phyloP scores from a whole-genome alignment of 2,113 vertebrate genomes.

The Cyprinus carpio region DNA sequence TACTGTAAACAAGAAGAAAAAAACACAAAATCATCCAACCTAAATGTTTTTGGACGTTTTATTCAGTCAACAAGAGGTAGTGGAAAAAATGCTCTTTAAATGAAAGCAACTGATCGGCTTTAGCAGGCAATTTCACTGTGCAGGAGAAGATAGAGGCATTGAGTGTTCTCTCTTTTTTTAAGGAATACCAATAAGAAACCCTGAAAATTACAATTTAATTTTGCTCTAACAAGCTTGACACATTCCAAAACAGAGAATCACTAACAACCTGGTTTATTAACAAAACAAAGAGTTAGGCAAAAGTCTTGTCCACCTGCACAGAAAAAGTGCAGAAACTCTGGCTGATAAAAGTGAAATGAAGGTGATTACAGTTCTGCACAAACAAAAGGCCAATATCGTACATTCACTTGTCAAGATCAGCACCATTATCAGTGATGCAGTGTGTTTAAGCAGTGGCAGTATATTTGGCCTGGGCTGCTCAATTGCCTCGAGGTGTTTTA shows the following conservation, averaged over 20 bases:
- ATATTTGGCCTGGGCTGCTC: constrained; percentile 56
- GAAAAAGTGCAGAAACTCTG: neutral
- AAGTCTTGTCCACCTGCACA: neutral
- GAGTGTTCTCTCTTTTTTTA: neutral
- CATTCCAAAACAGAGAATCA: neutral
- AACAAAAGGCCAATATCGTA: constrained; percentile 38
- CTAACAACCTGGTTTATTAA: neutral
- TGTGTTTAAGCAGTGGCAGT: constrained; percentile 44
- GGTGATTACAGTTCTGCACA: constrained; percentile 52
- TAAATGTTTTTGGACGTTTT: neutral
- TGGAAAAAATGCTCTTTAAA: neutral
- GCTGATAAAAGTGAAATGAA: constrained; percentile 27
- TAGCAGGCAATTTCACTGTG: neutral
- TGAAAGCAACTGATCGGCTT: neutral
- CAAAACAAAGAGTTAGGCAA: neutral
- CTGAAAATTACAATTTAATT: neutral
- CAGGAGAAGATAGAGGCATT: neutral
- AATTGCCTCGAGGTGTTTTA: constrained; percentile 72
- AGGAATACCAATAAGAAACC: neutral
- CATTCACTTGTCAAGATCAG: constrained; percentile 44
- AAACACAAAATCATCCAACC: neutral
- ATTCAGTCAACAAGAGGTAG: neutral
- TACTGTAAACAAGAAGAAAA: neutral
- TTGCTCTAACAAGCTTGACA: neutral
- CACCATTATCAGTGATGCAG: constrained; percentile 42